These are phyloP conservation scores for Columba guinea DNA, from an alignment of 2,797 vertebrate genomes.

Conservation along the genomic window DNA sequence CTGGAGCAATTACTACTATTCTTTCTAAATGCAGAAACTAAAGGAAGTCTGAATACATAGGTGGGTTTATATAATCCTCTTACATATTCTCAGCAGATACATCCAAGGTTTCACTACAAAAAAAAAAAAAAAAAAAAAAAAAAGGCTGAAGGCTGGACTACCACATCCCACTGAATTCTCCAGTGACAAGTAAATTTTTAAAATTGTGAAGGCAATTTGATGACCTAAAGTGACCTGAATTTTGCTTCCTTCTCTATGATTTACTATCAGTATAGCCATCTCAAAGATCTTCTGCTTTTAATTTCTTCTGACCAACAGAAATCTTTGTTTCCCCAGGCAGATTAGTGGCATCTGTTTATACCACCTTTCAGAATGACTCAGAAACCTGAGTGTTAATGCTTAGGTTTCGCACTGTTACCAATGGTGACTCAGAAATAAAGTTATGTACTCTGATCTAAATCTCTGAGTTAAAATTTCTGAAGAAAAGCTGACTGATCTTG, in stretches of 20 bases:
- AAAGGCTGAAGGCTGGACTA: neutral
- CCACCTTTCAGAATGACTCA: neutral
- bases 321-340: neutral
- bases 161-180: neutral
- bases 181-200: neutral
- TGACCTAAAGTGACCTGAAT: neutral
- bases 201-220: neutral
- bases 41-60: neutral
- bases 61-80: neutral
- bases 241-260: neutral
- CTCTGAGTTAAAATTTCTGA: neutral
- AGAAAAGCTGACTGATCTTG: neutral
- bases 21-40: neutral
- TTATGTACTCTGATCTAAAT: neutral
- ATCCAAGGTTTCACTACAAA: neutral
- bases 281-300: neutral
- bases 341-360: neutral
- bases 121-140: neutral
- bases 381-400: neutral
- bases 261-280: neutral
- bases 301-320: neutral
- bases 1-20: neutral
- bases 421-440: neutral
- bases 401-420: neutral
- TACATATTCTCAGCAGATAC: neutral